Conservation (phyloP, 2,888 invertebrate species). For the Eumerus sabulonum region DNA sequence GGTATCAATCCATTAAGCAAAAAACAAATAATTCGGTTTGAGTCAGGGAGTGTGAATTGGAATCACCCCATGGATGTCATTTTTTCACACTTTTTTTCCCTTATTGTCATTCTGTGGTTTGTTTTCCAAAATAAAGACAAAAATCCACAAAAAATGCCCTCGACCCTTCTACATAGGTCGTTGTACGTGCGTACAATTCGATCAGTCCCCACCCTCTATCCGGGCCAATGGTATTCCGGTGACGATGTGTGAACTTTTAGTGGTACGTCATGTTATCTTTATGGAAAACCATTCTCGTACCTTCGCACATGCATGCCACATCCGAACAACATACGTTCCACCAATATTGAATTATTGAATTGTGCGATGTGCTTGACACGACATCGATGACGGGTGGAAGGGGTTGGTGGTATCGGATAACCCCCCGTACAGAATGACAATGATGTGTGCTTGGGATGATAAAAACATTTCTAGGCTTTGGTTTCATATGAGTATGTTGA, state of each 20-base stretch:
- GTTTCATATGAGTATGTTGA: constrained; percentile 26
- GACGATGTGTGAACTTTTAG: constrained; percentile 65
- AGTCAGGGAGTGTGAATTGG: constrained; percentile 25
- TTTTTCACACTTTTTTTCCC: constrained; percentile 21
- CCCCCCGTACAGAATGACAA: constrained; percentile 52
- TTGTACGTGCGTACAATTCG: constrained; percentile 63
- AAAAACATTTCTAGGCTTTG: constrained; percentile 55
- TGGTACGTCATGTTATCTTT: constrained; percentile 61
- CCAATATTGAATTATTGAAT: constrained; percentile 64
- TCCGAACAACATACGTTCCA: constrained; percentile 53
- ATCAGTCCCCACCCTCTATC: constrained; percentile 48
- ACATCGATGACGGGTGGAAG: constrained; percentile 11
- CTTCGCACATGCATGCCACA: too few relatives aligned
- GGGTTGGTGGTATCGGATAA: constrained; percentile 16
- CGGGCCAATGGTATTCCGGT: constrained; percentile 4
- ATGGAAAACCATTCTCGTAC: constrained; percentile 39
- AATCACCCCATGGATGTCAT: constrained; percentile 58
- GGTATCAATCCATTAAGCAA: constrained; percentile 66
- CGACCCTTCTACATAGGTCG: constrained; percentile 55
- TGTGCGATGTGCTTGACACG: constrained; percentile 6
- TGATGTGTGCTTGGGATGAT: constrained; percentile 55
- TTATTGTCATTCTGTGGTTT: constrained; percentile 45
- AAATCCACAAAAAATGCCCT: constrained; percentile 21
- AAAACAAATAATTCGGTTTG: constrained; percentile 13
- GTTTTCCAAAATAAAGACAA: constrained; percentile 64